Base-by-base conservation (phyloP, 1,140 invertebrate species). In the Macrobrachium rosenbergii region DNA sequence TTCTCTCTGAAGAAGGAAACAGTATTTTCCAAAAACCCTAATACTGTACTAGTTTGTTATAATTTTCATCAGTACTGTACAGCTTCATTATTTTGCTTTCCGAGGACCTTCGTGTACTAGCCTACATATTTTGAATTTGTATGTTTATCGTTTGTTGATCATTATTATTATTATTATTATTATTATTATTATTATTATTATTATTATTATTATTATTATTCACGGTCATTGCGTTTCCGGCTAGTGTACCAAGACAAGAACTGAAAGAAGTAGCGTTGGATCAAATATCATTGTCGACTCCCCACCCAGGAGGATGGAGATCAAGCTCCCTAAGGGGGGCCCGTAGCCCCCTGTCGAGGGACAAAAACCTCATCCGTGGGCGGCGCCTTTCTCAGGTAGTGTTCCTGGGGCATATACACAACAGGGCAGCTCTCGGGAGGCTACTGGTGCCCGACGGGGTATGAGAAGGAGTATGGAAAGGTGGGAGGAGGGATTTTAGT, bases 341-440 rank as follows among this genome's bases (percentile, higher is more conserved):
- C 62, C 60, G 8, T 19, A 67, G 62, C 63, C 79, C 79, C 78
- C 79, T 43, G 79, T 67, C 28, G 79, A 23, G 79, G 60, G 17
- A 81, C 79, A 81, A 45, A 81, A 78, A 45, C 79, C 37, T 43
- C 43, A 45, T 28, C 79, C 62, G 23, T 64, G 79, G 62, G 79
- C 79, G 79, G 79, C 79, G 37, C 79, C 79, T 67, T 81, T 81
- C 79, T 81, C 62, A 16, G 62, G 62, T 12, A 19, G 28, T 60
- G 64, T 60, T 81, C 79, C 60, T 67, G 79, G 79, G 79, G 79
- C 79, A 37, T 37, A 60, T 52, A 81, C 79, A 81, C 79, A 67
- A 43, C 60, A 37, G 60, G 43, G 28, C 79, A 45, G 79, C 21
- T 63, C 79, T 45, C 23, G 21, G 79, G 37, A 37, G 79, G 79